Evolutionary conservation across 2,888 invertebrate species (phyloP).

Genomic region (Selenia dentaria): DNA sequence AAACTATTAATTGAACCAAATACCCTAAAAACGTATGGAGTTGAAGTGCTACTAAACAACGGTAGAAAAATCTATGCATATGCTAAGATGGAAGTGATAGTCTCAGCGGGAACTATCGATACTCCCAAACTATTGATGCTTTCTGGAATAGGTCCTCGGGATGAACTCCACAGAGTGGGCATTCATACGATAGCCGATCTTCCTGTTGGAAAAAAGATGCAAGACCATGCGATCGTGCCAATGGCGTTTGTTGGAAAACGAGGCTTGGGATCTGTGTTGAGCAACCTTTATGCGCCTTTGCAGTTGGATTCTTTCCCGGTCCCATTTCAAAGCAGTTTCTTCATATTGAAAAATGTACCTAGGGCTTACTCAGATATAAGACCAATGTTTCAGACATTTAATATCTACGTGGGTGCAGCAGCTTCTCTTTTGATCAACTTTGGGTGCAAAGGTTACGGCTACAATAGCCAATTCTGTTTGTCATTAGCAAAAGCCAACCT

Average conservation of each 20-base stretch:
- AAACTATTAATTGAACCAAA: conserved; percentile 58
- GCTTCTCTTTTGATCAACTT: conserved; percentile 46
- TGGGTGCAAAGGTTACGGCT: conserved; percentile 22
- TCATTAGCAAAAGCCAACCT: conserved; percentile 54
- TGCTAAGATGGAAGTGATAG: conserved; percentile 58
- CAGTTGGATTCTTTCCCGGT: conserved; percentile 50
- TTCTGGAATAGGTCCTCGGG: conserved; percentile 65
- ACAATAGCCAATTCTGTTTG: conserved; percentile 42
- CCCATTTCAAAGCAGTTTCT: conserved; percentile 57
- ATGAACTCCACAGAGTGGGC: conserved; percentile 48
- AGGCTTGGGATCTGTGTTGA: conserved; percentile 58
- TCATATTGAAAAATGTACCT: conserved; percentile 45
- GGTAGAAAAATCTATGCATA: conserved; percentile 49
- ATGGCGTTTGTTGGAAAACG: conserved; percentile 52
- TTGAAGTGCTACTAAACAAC: conserved; percentile 47
- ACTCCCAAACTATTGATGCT: conserved; percentile 68
- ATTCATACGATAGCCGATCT: conserved; percentile 57
- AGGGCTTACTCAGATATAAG: conserved; percentile 28
- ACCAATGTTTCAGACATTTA: conserved; percentile 67
- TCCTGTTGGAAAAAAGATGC: conserved; percentile 69
- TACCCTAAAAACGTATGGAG: conserved; percentile 51
- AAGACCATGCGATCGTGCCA: conserved; percentile 57
- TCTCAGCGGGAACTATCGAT: conserved; percentile 67
- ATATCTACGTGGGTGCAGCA: conserved; percentile 57
- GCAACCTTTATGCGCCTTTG: conserved; percentile 41